Base-by-base conservation (phyloP, 2,797 vertebrate genomes). In the Eptatretus atami region DNA sequence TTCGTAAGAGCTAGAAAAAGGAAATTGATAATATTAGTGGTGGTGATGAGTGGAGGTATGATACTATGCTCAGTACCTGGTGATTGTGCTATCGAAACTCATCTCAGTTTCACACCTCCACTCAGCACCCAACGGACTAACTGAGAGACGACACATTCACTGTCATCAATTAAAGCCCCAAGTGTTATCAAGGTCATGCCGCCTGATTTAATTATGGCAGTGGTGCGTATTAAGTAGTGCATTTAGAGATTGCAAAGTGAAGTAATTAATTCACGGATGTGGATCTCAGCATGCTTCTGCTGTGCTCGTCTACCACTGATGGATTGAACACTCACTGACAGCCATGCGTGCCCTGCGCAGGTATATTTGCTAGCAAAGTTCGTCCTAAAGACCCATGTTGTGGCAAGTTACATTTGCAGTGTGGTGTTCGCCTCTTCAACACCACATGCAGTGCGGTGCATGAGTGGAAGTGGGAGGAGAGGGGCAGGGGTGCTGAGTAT, bases 171-270 rank as follows among this genome's bases (percentile, higher is more conserved):
- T 61, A 61, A n/a, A n/a, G 25, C 57, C n/a, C n/a, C n/a, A 61
- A 61, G 57, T 61, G 57, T 61, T 61, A 61, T 61, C 57, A 61
- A 61, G 57, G 57, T 61, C 57, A 61, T n/a, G 57, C 57, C 25
- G 57, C n/a, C 57, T 61, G 57, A 61, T 61, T 61, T 61, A 61
- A 61, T 61, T 61, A 9, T 25, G 57, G n/a, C 25, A 25, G 57
- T 25, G 57, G 57, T 61, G 57, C 25, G 57, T 61, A 61, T 61
- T 61, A 61, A 61, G 25, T 61, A 25, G 57, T 61, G 25, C 57
- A 61, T 61, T 61, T 61, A 61, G 57, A 61, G 57, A 61, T 61
- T 61, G 57, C 57, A 25, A 61, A 61, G 57, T 61, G 57, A n/a
- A 61, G 57, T 61, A 61, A 61, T 61, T 61, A 61, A 61, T 61